Base-by-base conservation (phyloP, 2,797 vertebrate species). In the Gallinago nigripennis region DNA sequence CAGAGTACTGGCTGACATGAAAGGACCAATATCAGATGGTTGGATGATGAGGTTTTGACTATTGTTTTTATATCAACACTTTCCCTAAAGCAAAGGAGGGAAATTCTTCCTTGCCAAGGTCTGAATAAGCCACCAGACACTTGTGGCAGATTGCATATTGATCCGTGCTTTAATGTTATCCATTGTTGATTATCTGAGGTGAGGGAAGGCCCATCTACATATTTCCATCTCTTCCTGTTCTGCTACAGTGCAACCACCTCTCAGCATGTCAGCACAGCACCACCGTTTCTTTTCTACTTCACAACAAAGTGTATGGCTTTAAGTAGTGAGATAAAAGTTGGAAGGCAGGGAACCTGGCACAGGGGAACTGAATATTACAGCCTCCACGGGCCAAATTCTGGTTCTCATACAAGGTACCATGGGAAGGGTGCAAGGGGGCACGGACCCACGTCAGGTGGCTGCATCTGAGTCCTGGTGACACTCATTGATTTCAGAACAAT, bases 11-110 rank as follows among this genome's bases (percentile, higher is more conserved):
- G 39, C 41, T 96, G 90, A 71, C 53, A 23, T 31, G 50, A 76
- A 60, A 66, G 51, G 70, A 91, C 90, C 86, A 72, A 82, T 96
- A 90, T 86, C 48, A 72, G 20, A 54, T 56, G 54, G 65, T 9
- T 84, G 76, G 37, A 69, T 91, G 66, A 94, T 84, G 73, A 84
- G 51, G 20, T 73, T 96, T 88, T 90, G 90, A 94, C 83, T 92
- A 82, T 71, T 92, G 92, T 88, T 95, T 96, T 94, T 81, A 27
- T 92, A 91, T 77, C 82, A 84, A 71, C 56, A 5, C 43, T 88
- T 83, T 82, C 50, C 58, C 48, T 88, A 61, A 79, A 90, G 83
- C 77, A 86, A 70, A 54, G 54, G 75, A 86, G 54, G 80, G 83
- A 94, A 90, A 79, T 82, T 41, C 69, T 89, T 91, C 58, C 41